These are phyloP conservation scores for Nothoprocta perdicaria DNA, from an alignment of 2,113 vertebrate genomes.

Conservation along the genomic window DNA sequence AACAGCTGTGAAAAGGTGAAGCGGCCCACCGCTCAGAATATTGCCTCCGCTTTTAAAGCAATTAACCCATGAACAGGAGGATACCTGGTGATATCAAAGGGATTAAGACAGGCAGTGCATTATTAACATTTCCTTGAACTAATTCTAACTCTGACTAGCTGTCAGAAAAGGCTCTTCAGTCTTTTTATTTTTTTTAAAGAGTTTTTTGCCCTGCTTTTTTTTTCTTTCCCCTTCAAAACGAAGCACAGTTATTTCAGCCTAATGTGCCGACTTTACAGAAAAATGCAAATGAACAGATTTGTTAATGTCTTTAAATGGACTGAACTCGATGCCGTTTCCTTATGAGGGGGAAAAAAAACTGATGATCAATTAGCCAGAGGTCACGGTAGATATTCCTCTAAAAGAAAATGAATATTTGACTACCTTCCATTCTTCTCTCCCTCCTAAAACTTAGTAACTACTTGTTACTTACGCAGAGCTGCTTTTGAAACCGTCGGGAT, in stretches of 20 bases:
- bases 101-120: constrained; percentile 86
- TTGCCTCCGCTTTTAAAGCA: constrained; percentile 94
- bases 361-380: constrained; percentile 74
- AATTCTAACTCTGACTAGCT: constrained; percentile 88
- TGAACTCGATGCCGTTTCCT: constrained; percentile 52
- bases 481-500: constrained; percentile 46
- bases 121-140: constrained; percentile 91
- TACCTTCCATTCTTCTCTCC: constrained; percentile 46
- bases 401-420: constrained; percentile 66
- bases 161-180: constrained; percentile 83
- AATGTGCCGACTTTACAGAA: constrained; percentile 72
- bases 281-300: constrained; percentile 80
- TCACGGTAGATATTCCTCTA: constrained; percentile 61
- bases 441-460: constrained; percentile 59
- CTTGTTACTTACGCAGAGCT: constrained; percentile 49
- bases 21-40: constrained; percentile 92
- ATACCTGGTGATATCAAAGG: constrained; percentile 91
- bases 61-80: constrained; percentile 96
- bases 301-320: constrained; percentile 71
- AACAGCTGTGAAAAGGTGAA: constrained; percentile 93
- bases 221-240: constrained; percentile 47
- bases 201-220: constrained; percentile 67
- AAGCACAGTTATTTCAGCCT: constrained; percentile 74
- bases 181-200: constrained; percentile 41
- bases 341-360: not conserved